A percentile compares a stretch with the other conserved stretches of the same genome.
phyloP scores from a whole-genome alignment of 30 jellyfish, hydroid and myxozoan genomes.

The Cassiopea xamachana region DNA sequence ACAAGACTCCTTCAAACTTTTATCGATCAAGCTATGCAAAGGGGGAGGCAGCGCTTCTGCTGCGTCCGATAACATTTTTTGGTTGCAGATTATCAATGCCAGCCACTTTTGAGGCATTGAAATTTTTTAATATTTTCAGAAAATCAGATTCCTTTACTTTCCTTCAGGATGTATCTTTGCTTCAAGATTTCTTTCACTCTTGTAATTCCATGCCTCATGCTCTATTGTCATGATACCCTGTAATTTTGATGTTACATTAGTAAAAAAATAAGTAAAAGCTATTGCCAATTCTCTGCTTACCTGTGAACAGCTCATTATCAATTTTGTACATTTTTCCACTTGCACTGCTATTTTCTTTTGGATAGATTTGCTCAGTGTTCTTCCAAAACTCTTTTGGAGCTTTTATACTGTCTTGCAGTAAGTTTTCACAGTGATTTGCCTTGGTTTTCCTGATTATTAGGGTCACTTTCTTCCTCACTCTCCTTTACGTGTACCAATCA shows the following conservation, averaged over 20 bases:
- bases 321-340: conserved; percentile 28
- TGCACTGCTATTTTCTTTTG: conserved; percentile 43
- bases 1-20: conserved; percentile 41
- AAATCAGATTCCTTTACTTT: conserved; percentile 46
- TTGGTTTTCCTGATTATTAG: conserved; percentile 31
- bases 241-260: conserved; percentile 36
- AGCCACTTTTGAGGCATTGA: conserved; percentile 40
- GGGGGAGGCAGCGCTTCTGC: conserved; percentile 58
- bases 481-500: conserved; percentile 60
- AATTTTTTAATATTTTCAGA: conserved; percentile 31
- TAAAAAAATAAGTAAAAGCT: conserved; percentile 46
- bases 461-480: conserved; percentile 46
- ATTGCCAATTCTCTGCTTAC: conserved; percentile 30
- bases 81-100: conserved; percentile 63
- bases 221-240: conserved; percentile 13
- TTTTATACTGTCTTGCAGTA: conserved; percentile 22
- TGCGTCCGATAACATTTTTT: conserved; percentile 45
- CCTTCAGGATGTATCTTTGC: conserved; percentile 57
- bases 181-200: conserved; percentile 24
- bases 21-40: conserved; percentile 17
- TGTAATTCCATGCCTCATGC: conserved; percentile 37
- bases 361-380: conserved; percentile 27
- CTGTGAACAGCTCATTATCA: conserved; percentile 17
- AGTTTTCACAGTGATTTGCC: conserved; percentile 38
- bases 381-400: conserved; percentile 55